Evolutionary conservation across 2,113 vertebrate genomes (phyloP).

Genomic region (Ptilonorhynchus violaceus): DNA sequence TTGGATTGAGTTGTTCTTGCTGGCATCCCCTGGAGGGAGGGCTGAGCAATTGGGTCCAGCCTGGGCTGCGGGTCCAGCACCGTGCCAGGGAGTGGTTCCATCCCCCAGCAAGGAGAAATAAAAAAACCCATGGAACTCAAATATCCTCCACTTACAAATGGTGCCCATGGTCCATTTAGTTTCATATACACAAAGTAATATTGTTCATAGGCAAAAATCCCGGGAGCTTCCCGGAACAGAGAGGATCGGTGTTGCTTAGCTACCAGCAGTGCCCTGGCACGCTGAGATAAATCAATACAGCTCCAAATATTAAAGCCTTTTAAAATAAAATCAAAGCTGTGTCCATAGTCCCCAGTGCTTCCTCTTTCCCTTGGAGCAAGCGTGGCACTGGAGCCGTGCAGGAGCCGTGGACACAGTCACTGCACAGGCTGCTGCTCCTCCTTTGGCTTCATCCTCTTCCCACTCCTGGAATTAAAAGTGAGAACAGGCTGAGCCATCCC

Average conservation of each 20-base stretch:
- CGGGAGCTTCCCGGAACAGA: conserved; percentile 56
- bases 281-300: conserved; percentile 73
- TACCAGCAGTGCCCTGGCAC: conserved; percentile 60
- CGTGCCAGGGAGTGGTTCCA: not conserved
- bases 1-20: not conserved
- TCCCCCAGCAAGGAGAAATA: not conserved
- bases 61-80: not conserved
- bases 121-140: not conserved
- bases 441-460: not conserved
- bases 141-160: conserved; percentile 40
- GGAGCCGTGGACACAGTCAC: not conserved
- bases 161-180: conserved; percentile 74
- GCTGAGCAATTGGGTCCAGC: not conserved
- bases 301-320: conserved; percentile 70
- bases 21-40: not conserved
- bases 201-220: conserved; percentile 69
- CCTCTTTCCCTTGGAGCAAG: not conserved
- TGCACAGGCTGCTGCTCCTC: not conserved
- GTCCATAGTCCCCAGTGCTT: conserved; percentile 18
- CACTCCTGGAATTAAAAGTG: not conserved
- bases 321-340: conserved; percentile 55
- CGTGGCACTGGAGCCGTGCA: not conserved
- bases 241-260: conserved; percentile 72
- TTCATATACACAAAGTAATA: conserved; percentile 72
- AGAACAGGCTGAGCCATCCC: not conserved